Conservation (phyloP, 2,797 vertebrate genomes). For the Diglossa cyanea region DNA sequence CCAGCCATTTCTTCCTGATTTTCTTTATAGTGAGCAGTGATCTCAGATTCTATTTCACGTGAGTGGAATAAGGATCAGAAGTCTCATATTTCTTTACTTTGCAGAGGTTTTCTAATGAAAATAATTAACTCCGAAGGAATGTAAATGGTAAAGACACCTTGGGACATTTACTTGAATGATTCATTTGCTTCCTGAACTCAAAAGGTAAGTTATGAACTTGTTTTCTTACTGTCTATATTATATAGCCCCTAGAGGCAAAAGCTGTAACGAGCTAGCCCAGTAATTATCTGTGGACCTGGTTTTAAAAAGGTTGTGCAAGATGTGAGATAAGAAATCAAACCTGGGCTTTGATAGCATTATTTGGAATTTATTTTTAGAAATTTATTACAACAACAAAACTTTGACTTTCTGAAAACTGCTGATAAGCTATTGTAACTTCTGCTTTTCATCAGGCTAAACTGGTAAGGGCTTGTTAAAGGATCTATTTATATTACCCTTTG, state of each 20-base stretch:
- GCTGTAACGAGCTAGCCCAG: neutral
- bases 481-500: neutral
- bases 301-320: neutral
- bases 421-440: neutral
- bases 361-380: neutral
- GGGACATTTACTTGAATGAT: neutral
- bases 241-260: neutral
- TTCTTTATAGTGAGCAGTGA: neutral
- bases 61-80: neutral
- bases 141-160: neutral
- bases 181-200: neutral
- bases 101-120: neutral
- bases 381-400: neutral
- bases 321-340: neutral
- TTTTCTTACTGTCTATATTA: neutral
- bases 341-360: neutral
- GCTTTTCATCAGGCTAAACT: neutral
- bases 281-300: neutral
- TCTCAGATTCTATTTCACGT: neutral
- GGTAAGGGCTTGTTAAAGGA: neutral
- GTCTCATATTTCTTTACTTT: neutral
- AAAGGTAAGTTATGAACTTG: neutral
- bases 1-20: neutral
- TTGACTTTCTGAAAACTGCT: neutral
- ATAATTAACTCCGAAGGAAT: neutral